phyloP scores from a whole-genome alignment of 37 sponge, comb jelly and placozoan genomes.

The Oopsacas minuta region DNA sequence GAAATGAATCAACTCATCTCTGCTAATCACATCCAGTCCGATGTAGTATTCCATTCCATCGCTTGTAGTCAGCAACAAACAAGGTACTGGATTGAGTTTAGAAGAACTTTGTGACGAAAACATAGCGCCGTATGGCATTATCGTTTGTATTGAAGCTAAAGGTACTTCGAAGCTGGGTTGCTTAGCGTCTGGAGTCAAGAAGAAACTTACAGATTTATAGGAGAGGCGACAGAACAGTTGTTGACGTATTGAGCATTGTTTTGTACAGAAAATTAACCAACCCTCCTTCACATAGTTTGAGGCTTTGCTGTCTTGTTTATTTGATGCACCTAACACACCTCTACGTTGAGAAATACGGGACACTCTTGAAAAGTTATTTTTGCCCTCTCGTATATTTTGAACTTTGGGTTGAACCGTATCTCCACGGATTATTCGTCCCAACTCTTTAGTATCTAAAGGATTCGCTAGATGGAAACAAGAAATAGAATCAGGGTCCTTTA shows the following conservation, averaged over 20 bases:
- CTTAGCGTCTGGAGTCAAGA: background rate
- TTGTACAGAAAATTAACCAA: background rate
- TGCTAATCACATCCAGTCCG: background rate
- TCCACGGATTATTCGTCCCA: background rate
- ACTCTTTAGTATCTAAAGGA: background rate
- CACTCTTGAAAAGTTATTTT: background rate
- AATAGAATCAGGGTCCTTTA: background rate
- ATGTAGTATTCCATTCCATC: background rate
- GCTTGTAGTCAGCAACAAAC: background rate
- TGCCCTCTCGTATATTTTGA: background rate
- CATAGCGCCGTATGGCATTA: background rate
- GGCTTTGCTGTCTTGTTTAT: background rate
- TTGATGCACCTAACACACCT: background rate
- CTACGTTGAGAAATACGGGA: background rate
- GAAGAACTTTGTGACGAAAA: background rate
- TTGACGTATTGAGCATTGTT: background rate
- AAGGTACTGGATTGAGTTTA: background rate
- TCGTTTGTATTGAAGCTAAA: background rate
- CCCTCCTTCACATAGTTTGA: background rate
- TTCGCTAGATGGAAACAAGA: background rate
- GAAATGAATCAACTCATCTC: background rate
- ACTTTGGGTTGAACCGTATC: background rate
- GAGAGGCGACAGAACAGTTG: slow-evolving; percentile 15
- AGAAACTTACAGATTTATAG: background rate
- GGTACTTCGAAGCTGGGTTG: background rate